Evolutionary conservation across 1,140 invertebrate genomes (phyloP).

Genomic region (Zophobas atratus): DNA sequence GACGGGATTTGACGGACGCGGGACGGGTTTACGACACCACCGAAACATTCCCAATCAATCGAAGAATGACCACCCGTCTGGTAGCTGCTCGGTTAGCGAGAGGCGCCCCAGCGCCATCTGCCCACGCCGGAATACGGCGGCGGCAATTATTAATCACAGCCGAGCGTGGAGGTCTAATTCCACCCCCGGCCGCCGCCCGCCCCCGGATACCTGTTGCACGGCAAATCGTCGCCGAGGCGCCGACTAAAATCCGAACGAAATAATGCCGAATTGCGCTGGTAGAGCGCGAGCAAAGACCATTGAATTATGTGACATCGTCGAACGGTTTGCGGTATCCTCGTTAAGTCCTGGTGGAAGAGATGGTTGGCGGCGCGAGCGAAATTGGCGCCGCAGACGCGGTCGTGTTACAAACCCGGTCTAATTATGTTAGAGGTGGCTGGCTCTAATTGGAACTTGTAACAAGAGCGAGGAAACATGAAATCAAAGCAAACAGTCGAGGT

Average conservation of each 20-base stretch:
- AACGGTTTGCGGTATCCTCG: background rate
- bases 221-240: conserved; percentile 10
- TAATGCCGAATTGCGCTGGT: background rate
- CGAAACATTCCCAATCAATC: background rate
- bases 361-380: conserved; percentile 6
- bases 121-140: background rate
- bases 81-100: background rate
- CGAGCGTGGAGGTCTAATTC: conserved; percentile 39
- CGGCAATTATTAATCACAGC: conserved; percentile 36
- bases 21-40: background rate
- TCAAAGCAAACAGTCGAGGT: conserved; percentile 34
- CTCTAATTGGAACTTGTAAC: conserved; percentile 43
- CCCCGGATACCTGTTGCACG: conserved; percentile 30
- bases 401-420: conserved; percentile 41
- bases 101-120: background rate
- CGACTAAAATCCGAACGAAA: conserved; percentile 1
- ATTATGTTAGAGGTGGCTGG: conserved; percentile 41
- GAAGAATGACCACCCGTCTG: too few species aligned
- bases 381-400: conserved; percentile 36
- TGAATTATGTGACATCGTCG: conserved; percentile 25
- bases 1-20: conserved; percentile 19
- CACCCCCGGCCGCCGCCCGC: background rate
- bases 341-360: conserved; percentile 2
- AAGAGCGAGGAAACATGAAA: conserved; percentile 42
- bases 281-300: background rate